Base-by-base conservation (phyloP, 2,888 invertebrate genomes). In the Cabera pusaria region DNA sequence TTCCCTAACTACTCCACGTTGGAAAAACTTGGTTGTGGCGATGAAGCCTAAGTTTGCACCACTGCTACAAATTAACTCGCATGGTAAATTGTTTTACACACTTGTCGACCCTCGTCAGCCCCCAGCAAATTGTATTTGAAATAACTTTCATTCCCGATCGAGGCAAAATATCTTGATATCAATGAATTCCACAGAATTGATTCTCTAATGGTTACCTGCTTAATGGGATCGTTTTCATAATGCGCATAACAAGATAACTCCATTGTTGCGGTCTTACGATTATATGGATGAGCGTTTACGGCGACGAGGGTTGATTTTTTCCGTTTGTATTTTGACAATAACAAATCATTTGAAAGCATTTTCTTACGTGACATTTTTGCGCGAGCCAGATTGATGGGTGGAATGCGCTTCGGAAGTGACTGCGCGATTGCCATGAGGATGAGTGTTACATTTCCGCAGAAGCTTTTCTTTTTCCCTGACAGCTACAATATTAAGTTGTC, bases 21-120 rank as follows among this genome's bases (percentile, higher is more conserved):
- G 35, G 19, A 40, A n/a, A 51, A 59, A 55, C 51, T 58, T 45
- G 42, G 21, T 42, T 19, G 20, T 19, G 6, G 16, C 25, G 26
- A 44, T 35, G 29, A 32, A 34, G 17, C 33, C 37, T 33, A 35
- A 22, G 38, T 16, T 44, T 38, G 37, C 16, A 9, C 23, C 57
- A 56, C 53, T 38, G 52, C 50, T 56, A 51, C 51, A 66, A 71
- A 74, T 74, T 67, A 70, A 68, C 69, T 70, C 64, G 63, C 64
- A 69, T 64, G 67, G 68, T 62, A 75, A 79, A 80, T 80, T 79
- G 74, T 74, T 78, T 74, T 61, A 75, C 74, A 73, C 69, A 72
- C 68, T 71, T 73, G 73, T 67, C 71, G 61, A 77, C 79, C 78
- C 76, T 74, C 60, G 69, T 77, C 67, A 68, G 48, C 27, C 37